Evolutionary conservation across 1,140 invertebrate genomes (phyloP), one percentile per base, ranked within the genome.

Genomic region (Coenobita brevimanus): DNA sequence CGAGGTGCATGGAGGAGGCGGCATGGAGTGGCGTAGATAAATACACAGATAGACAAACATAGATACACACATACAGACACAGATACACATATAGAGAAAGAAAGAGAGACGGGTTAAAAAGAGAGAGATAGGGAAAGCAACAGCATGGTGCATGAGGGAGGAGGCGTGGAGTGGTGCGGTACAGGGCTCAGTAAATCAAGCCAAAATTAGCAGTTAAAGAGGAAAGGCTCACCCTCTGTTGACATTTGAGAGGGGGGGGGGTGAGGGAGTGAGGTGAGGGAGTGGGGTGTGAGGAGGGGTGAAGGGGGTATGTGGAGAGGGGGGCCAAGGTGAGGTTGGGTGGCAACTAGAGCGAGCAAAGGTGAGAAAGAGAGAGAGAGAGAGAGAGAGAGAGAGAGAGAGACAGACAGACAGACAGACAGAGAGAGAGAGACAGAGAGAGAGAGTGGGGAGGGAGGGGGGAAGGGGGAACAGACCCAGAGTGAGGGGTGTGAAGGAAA

Each of bases 381-480:
- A 43, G 33, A 27, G 38, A 38, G 36, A 27, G 57, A 38, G 60
- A 43, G 41, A 27, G 57, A 43, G 33, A 33, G 64, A 69, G 64
- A 13, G n/a, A 24, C 13, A 24, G 24, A 24, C 13, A 24, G 33
- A 33, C 10, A 71, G 67, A 71, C n/a, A 71, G 67, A 71, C n/a
- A 71, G 67, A 71, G 67, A 71, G 67, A 71, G 67, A 71, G 67
- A 71, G 67, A 71, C n/a, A 71, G 67, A 71, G 67, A 71, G 67
- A 71, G 67, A 71, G 67, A 71, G 36, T 27, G 36, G 21, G 36
- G 33, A 27, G 67, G 33, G 67, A 27, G 67, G 36, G 67, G 30
- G 36, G 67, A 33, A 71, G 36, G 46, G 17, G 46, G 17, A 17
- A 50, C n/a, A n/a, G n/a, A n/a, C n/a, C n/a, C n/a, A n/a, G n/a